Base-by-base conservation (phyloP, 23 tunicate genomes). In the Botrylloides violaceus region DNA sequence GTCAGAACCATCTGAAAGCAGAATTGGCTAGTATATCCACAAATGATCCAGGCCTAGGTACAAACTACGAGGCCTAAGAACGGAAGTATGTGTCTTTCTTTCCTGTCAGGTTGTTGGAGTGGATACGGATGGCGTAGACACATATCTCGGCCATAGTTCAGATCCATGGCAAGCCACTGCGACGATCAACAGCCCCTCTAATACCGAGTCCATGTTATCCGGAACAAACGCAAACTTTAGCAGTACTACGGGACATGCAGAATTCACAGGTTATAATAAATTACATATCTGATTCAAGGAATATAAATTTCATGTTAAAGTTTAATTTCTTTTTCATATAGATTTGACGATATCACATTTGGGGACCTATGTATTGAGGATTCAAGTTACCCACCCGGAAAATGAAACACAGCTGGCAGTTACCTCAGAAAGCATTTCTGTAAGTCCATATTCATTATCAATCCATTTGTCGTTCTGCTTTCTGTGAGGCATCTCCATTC, bases 141-240 rank as follows among this genome's bases (percentile, higher is more conserved):
- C 37, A 1, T 26, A 21, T 35, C 74, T 68, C 9, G 74, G 74
- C 26, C 74, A 68, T 43, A 43, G 37, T 32, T 39, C 49, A 4
- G 74, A 68, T 43, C 56, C 27, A 37, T 68, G 74, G 74, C 74
- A 68, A 6, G 74, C 58, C 19, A 68, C 74, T 4, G 26, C 37
- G 6, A 37, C 74, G 18, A 36, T 68, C 21, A 31, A 37, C 49
- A 43, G 53, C 53, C 5, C 29, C 37, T 31, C 56, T 24, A 43
- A 68, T 68, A 24, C 23, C 12, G 37, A n/a, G n/a, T 27, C 74
- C 26, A 37, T 20, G 26, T 12, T 68, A 68, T 22, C 58, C 5
- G 74, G 58, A 30, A 39, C 29, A 18, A 43, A 31, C 12, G 30
- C 37, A 7, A 7, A 43, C 23, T 25, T 27, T 68, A 37, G 37